phyloP scores from a whole-genome alignment of 2,797 vertebrate genomes.

The Notoglanidium macrostoma region DNA sequence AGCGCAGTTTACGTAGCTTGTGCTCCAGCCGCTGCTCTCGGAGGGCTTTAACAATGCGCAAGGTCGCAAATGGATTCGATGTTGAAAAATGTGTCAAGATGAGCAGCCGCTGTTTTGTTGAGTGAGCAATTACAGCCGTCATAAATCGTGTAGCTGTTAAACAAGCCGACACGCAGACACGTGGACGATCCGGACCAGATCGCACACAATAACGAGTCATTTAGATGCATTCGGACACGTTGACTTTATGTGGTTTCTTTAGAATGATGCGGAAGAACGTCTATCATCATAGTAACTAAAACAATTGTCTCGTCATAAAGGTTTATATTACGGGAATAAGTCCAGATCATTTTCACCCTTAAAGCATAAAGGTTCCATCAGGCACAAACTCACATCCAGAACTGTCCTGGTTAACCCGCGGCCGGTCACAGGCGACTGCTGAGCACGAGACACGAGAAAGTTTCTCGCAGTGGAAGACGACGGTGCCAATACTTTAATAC shows the following conservation, averaged over 20 bases:
- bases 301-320: background rate
- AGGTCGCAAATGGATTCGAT: constrained; percentile 41
- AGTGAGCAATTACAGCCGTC: constrained; percentile 42
- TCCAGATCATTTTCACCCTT: background rate
- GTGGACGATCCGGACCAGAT: background rate
- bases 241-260: background rate
- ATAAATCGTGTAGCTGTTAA: constrained; percentile 11
- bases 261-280: background rate
- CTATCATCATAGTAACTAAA: background rate
- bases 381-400: background rate
- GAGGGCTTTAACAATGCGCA: constrained; percentile 3
- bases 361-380: background rate
- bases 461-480: background rate
- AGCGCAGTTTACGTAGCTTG: constrained; percentile 38
- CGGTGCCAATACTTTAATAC: constrained; percentile 2
- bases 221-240: background rate
- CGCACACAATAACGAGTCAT: background rate
- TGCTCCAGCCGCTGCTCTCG: constrained; percentile 29
- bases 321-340: background rate
- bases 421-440: background rate
- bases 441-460: background rate
- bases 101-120: constrained; percentile 29
- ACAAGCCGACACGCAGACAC: background rate
- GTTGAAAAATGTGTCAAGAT: constrained; percentile 42
- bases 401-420: background rate